These are phyloP conservation scores for Diplazon laetatorius DNA, from an alignment of 2,888 invertebrate species.

Conservation along the genomic window DNA sequence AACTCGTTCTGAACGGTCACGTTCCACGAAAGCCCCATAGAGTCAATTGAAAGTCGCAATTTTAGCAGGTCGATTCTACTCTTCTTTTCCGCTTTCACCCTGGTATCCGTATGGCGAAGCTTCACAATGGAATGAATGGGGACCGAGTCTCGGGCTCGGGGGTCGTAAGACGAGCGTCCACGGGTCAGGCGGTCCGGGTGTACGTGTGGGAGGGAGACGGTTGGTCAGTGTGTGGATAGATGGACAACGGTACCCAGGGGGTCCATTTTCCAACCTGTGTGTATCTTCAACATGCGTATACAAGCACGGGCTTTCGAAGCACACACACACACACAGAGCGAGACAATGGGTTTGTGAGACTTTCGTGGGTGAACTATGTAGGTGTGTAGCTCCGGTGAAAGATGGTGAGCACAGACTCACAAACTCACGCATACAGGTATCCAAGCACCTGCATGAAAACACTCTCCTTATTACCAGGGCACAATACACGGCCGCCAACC, in stretches of 20 bases:
- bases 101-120: constrained; percentile 27
- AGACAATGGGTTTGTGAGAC: constrained; percentile 27
- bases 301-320: constrained; percentile 29
- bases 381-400: constrained; percentile 17
- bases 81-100: constrained; percentile 25
- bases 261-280: constrained; percentile 22
- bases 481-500: constrained; percentile 60
- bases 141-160: constrained; percentile 29
- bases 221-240: constrained; percentile 34
- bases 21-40: constrained; percentile 29
- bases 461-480: constrained; percentile 60
- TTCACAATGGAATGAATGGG: constrained; percentile 61
- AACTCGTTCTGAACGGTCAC: constrained; percentile 34
- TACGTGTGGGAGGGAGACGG: constrained; percentile 24
- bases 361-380: constrained; percentile 12
- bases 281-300: constrained; percentile 25
- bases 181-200: constrained; percentile 25
- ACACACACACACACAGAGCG: not conserved
- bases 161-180: constrained; percentile 42
- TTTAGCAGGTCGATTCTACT: constrained; percentile 32
- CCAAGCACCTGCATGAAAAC: constrained; percentile 12
- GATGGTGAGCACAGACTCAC: constrained; percentile 7
- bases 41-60: constrained; percentile 55
- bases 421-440: constrained; percentile 10
- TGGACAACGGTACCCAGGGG: constrained; percentile 47